A percentile compares a stretch with the other conserved stretches of the same genome.
phyloP scores from a whole-genome alignment of 2,888 invertebrate genomes.

The Alloscopus bannaensis region DNA sequence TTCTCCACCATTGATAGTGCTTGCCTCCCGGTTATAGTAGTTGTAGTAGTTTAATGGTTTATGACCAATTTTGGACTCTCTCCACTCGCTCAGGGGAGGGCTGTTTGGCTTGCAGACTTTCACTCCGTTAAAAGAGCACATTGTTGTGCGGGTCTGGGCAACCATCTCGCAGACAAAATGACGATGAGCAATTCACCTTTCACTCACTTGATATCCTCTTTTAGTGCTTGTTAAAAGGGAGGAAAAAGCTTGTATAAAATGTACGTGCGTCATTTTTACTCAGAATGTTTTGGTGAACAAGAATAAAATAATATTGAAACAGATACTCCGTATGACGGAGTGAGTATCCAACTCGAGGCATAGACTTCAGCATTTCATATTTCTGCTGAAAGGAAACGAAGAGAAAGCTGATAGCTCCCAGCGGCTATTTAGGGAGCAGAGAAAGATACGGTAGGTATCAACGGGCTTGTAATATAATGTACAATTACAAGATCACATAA shows the following conservation, averaged over 20 bases:
- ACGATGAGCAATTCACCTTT: background rate
- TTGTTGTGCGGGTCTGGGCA: background rate
- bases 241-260: background rate
- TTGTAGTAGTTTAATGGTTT: slow-evolving; percentile 26
- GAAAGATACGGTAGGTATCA: background rate
- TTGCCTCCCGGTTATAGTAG: background rate
- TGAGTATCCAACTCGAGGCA: background rate
- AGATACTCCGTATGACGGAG: slow-evolving; percentile 4
- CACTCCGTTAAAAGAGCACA: background rate
- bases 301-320: background rate
- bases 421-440: slow-evolving; percentile 2
- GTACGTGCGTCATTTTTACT: background rate
- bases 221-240: background rate
- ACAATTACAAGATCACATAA: background rate
- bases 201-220: background rate
- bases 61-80: slow-evolving; percentile 30
- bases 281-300: background rate
- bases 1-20: too few relatives aligned
- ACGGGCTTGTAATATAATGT: background rate
- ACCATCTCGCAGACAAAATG: background rate
- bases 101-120: background rate
- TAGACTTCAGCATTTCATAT: background rate
- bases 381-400: background rate
- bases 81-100: background rate
- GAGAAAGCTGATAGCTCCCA: slow-evolving; percentile 15